These are phyloP conservation scores for Dorcus hopei DNA, from an alignment of 2,888 invertebrate genomes.

Conservation along the genomic window DNA sequence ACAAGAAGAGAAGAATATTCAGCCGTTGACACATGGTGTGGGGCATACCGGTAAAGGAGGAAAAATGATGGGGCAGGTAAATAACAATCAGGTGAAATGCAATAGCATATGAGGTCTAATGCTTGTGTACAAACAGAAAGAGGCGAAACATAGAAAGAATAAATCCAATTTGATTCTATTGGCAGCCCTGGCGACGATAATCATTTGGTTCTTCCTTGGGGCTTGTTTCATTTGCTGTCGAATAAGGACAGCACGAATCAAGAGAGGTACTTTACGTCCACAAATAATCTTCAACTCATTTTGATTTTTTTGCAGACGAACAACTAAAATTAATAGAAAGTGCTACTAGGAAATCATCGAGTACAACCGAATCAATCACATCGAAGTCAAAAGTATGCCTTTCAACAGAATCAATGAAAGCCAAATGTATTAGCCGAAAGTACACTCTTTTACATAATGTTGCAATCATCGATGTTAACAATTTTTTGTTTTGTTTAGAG, in stretches of 20 bases:
- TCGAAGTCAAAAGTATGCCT: conserved; percentile 10
- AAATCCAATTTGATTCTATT: conserved; percentile 28
- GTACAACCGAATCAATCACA: conserved; percentile 3
- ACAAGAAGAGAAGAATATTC: not conserved
- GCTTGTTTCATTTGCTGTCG: conserved; percentile 43
- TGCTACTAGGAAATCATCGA: not conserved
- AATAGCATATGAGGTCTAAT: too few relatives aligned
- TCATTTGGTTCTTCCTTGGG: conserved; percentile 46
- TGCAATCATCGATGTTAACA: not conserved
- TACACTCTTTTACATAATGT: too few relatives aligned
- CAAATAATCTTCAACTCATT: not conserved
- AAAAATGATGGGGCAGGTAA: not conserved
- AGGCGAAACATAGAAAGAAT: conserved; percentile 13
- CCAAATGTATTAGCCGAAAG: not conserved
- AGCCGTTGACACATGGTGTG: not conserved
- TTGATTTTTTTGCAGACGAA: conserved; percentile 3
- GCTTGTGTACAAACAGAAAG: conserved; percentile 1
- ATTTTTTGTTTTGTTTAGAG: conserved; percentile 6
- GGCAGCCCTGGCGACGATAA: conserved; percentile 39
- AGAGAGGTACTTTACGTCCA: conserved; percentile 1
- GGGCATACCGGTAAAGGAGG: not conserved
- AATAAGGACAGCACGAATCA: conserved; percentile 20
- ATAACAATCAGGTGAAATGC: too few relatives aligned
- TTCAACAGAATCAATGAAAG: conserved; percentile 11
- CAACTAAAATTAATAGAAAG: conserved; percentile 9